Conservation (phyloP, 2,113 vertebrate species). For the Malurus cyaneus region DNA sequence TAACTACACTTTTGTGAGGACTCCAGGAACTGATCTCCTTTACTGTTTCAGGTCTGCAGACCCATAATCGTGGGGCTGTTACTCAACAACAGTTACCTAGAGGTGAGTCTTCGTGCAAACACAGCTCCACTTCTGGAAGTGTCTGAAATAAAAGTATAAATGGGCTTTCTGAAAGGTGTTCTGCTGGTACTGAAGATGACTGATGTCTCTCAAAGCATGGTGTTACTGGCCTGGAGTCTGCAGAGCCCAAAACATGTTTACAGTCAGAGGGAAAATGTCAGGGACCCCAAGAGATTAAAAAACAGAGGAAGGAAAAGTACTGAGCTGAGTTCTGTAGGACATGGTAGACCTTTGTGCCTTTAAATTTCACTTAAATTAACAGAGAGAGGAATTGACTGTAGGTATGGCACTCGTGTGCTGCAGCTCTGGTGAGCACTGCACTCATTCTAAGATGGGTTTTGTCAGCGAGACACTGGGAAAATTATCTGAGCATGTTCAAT, state of each 20-base stretch:
- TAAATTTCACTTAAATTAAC: neutral
- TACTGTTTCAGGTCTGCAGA: neutral
- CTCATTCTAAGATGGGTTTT: rapidly evolving
- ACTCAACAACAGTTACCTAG: neutral
- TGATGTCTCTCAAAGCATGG: neutral
- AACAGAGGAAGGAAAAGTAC: neutral
- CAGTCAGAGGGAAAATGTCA: neutral
- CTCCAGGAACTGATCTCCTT: neutral
- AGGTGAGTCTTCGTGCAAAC: neutral
- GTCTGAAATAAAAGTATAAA: neutral
- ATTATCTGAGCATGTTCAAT: neutral
- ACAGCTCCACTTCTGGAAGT: neutral
- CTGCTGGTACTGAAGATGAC: neutral
- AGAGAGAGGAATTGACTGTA: neutral
- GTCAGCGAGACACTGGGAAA: neutral
- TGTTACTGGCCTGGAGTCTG: neutral
- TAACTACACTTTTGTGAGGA: neutral
- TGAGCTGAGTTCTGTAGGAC: neutral
- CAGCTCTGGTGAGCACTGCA: neutral
- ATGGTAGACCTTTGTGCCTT: neutral
- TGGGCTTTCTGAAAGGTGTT: neutral
- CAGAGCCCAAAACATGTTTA: neutral
- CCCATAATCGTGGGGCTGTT: neutral
- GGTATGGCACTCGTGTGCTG: neutral
- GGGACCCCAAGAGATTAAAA: neutral